Evolutionary conservation across 2,888 invertebrate genomes (phyloP).

Genomic region (Eilema griseolum): DNA sequence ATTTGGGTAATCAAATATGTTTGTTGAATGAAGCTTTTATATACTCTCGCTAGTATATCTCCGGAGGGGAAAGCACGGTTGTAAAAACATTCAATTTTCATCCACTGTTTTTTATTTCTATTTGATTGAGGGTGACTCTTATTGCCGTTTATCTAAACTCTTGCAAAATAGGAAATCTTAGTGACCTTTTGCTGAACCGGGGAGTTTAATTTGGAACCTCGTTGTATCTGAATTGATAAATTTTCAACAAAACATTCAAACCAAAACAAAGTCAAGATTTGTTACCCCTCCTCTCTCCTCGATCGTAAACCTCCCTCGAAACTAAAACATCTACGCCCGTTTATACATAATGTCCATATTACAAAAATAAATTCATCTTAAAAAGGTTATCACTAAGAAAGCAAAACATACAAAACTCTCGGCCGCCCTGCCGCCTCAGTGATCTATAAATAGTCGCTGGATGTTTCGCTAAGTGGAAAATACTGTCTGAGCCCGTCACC

Average conservation of each 20-base stretch:
- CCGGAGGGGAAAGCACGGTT: background rate
- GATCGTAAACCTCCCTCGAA: too few species aligned
- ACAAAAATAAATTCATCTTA: background rate
- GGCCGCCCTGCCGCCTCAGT: constrained; percentile 15
- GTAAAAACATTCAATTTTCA: background rate
- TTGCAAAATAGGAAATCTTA: too few species aligned
- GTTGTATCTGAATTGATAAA: too few species aligned
- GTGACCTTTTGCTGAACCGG: background rate
- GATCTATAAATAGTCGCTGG: constrained; percentile 41
- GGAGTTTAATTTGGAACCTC: too few species aligned
- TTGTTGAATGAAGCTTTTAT: constrained; percentile 2
- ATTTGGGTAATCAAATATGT: constrained; percentile 18
- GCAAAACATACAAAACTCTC: background rate
- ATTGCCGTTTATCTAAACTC: too few species aligned
- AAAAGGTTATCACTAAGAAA: background rate
- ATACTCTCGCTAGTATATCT: background rate
- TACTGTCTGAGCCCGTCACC: constrained; percentile 54
- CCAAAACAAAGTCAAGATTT: too few species aligned
- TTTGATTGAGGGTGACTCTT: background rate
- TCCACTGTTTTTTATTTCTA: background rate
- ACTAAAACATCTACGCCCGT: too few species aligned
- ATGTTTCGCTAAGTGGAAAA: constrained; percentile 54
- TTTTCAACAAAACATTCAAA: too few species aligned
- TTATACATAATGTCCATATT: too few species aligned
- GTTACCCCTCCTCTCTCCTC: too few species aligned